Base-by-base conservation (phyloP, 2,888 invertebrate genomes). In the Punctoribates punctum region DNA sequence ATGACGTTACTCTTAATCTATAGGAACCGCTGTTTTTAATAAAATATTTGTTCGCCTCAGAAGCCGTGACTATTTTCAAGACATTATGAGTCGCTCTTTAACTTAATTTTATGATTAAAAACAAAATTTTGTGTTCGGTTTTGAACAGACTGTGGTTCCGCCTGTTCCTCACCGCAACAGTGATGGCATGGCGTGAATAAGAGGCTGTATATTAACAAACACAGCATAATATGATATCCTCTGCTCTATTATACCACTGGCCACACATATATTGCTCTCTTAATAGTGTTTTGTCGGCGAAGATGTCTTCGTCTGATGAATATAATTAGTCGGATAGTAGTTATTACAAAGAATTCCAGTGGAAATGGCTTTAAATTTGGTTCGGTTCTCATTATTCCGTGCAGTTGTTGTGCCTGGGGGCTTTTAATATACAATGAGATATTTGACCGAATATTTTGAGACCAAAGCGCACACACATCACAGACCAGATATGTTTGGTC, bases 161-260 rank as follows among this genome's bases (percentile, higher is more conserved):
- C 46, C 46, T 20, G 38, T 38, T 70, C 23, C 23, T 1, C 17
- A 65, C 25, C 29, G 34, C 13, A 17, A 46, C 17, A 70, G 70
- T 70, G 70, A 70, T 70, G 70, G 42, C 25, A 42, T 13, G 46
- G 70, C 70, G 70, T 70, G 70, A 70, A 70, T 70, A 11, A 70
- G 70, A 25, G 15, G n/a, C 15, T 8, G 11, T 4, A 29, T 17
- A 13, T 17, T 57, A 23, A 57, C 6, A 57, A 25, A 54, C 54
- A 20, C 8, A 5, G 57, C 9, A 57, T 34, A 17, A 29, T 5
- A 15, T 65, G 5, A 27, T 13, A 23, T 25, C 17, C 17, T 29
- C n/a, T 8, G 23, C 29, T n/a, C 11, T n/a, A 34, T 27, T 34
- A 34, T 34, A 65, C 13, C 5, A 34, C 34, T 65, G 65, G 65